phyloP scores from a whole-genome alignment of 2,888 invertebrate species.

The Acleris laterana region DNA sequence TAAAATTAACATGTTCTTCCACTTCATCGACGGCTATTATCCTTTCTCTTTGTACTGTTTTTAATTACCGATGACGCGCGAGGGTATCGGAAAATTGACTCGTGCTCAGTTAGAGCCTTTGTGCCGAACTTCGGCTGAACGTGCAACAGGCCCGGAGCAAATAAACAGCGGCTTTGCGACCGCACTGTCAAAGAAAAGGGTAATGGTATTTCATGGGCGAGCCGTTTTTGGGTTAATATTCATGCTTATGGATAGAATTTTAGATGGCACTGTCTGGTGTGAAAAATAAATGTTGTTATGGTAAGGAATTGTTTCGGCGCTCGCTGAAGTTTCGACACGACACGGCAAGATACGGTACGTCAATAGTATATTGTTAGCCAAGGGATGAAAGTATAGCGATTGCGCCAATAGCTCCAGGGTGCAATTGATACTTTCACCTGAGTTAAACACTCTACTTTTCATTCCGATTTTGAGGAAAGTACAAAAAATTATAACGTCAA shows the following conservation, averaged over 20 bases:
- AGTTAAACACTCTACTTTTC: too few species aligned
- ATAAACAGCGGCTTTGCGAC: slow-evolving; percentile 24
- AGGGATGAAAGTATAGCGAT: too few species aligned
- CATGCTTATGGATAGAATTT: slow-evolving; percentile 7
- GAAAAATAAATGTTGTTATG: neutral
- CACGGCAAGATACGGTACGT: too few species aligned
- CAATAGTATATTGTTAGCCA: too few species aligned
- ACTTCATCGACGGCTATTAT: neutral
- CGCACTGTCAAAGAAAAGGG: slow-evolving; percentile 27
- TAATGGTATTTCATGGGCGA: slow-evolving; percentile 25
- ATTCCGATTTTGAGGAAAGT: too few species aligned
- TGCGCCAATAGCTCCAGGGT: too few species aligned
- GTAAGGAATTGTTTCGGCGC: neutral
- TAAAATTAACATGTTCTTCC: neutral
- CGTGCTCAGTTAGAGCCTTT: slow-evolving; percentile 20
- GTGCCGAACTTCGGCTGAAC: slow-evolving; percentile 23
- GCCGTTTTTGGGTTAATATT: slow-evolving; percentile 12
- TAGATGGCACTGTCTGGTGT: slow-evolving; percentile 4
- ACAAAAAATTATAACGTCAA: too few species aligned
- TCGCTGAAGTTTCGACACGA: too few species aligned
- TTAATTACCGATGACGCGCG: slow-evolving; percentile 8
- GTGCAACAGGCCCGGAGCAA: slow-evolving; percentile 32
- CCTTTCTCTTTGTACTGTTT: neutral
- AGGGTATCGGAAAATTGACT: slow-evolving; percentile 28
- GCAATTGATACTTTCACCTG: too few species aligned